These are phyloP conservation scores for Cephalotes varians DNA, from an alignment of 2,888 invertebrate genomes.

Conservation along the genomic window DNA sequence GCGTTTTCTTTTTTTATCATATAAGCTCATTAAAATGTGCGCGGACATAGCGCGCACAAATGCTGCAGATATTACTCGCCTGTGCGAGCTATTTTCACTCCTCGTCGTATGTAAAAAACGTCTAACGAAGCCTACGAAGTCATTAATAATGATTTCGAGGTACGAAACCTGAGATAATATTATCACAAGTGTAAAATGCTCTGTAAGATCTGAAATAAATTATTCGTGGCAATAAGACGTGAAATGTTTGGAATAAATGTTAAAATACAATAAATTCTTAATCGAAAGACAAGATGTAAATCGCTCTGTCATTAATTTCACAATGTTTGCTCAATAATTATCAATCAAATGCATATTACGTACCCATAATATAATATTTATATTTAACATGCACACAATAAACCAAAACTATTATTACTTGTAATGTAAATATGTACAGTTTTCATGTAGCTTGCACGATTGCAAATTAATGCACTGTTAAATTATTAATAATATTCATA, in stretches of 20 bases:
- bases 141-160: slow-evolving; percentile 44
- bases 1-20: slow-evolving; percentile 23
- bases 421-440: neutral
- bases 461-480: neutral
- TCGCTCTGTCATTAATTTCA: neutral
- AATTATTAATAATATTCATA: slow-evolving; percentile 9
- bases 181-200: slow-evolving; percentile 42
- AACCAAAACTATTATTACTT: neutral
- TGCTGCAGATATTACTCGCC: slow-evolving; percentile 24
- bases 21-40: slow-evolving; percentile 48
- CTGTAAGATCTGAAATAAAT: slow-evolving; percentile 26
- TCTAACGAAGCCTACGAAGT: slow-evolving; percentile 15
- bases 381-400: neutral
- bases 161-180: slow-evolving; percentile 41
- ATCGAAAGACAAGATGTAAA: neutral
- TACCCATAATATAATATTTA: neutral
- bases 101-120: slow-evolving; percentile 11
- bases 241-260: neutral
- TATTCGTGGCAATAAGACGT: neutral
- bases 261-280: neutral
- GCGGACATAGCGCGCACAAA: slow-evolving; percentile 21
- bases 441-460: neutral
- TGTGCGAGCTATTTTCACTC: slow-evolving; percentile 44
- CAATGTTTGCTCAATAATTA: neutral
- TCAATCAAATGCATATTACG: neutral